Percentiles rank a stretch among this genome's conserved stretches.
Evolutionary conservation across 2,888 invertebrate genomes (phyloP).

Genomic region (Cryptocephalus primarius): DNA sequence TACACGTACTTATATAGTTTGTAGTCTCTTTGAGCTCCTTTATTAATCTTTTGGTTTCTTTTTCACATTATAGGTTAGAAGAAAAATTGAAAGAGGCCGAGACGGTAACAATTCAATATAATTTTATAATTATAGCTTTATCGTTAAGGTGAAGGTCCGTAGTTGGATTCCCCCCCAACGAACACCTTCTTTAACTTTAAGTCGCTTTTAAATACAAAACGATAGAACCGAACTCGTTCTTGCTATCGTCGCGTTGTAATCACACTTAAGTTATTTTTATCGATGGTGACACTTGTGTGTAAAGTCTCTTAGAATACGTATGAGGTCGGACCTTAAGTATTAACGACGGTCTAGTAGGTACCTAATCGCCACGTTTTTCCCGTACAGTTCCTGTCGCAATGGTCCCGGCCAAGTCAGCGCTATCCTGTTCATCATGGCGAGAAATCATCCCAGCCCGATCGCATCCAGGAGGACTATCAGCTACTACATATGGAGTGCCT

Average conservation of each 20-base stretch:
- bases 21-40: too few species aligned
- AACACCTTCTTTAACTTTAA: background rate
- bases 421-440: slow-evolving; percentile 39
- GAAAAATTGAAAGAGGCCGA: slow-evolving; percentile 6
- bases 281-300: too few species aligned
- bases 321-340: too few species aligned
- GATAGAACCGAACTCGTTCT: background rate
- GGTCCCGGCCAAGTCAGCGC: slow-evolving; percentile 26
- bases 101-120: slow-evolving; percentile 3
- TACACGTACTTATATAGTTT: too few species aligned
- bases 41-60: slow-evolving; percentile 3
- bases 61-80: slow-evolving; percentile 9
- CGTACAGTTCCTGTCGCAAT: slow-evolving; percentile 26
- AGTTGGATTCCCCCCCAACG: background rate
- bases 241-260: background rate
- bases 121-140: background rate
- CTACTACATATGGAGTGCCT: background rate
- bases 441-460: slow-evolving; percentile 23
- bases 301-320: too few species aligned
- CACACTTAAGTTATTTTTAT: too few species aligned
- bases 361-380: slow-evolving; percentile 2
- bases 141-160: slow-evolving; percentile 1
- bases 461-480: too few species aligned
- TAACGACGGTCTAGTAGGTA: too few species aligned
- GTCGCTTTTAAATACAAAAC: too few species aligned